Evolutionary conservation across 2,888 invertebrate species (phyloP), one percentile per base, ranked within the genome.

Genomic region (Philereme vetulata): DNA sequence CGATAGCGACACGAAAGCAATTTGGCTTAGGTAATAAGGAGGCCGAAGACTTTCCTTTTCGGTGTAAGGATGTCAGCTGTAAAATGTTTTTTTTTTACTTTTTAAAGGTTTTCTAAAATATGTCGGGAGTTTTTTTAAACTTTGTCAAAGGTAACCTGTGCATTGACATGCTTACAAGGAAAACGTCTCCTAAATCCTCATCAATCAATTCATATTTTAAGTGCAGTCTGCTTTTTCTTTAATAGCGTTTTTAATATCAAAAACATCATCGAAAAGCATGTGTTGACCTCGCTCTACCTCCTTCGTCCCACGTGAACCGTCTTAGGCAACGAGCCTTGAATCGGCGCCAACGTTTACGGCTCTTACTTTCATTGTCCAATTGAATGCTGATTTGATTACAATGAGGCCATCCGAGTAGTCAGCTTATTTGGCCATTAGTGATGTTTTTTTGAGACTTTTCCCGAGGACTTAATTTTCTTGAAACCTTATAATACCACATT

Each of bases 291-390:
- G 79, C 63, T 65, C 77, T 70, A 71, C 81, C 82, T 80, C 80
- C 82, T 81, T 72, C 86, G 76, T 81, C 90, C 89, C 88, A 90
- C 88, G 83, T 84, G 75, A 57, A 56, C 74, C 72, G 66, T 65
- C 82, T 86, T 85, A 81, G 81, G 85, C 82, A 85, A 86, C 73
- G 73, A 82, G 81, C 84, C 85, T 88, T 89, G 87, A 85, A 74
- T 73, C 71, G 77, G 84, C 85, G 84, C 88, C 85, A 84, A 84
- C 85, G 78, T 81, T 71, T 72, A 69, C 68, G 71, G 75, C 82
- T 82, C 84, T 86, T 80, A 88, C 88, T 88, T 88, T 88, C 88
- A 84, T 86, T 86, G 85, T 85, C 82, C 84, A 70, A 78, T 78
- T 77, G 70, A 81, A 81, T 81, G 76, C 71, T 76, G 75, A 76